Percentiles rank a stretch among this genome's conserved stretches.
Conservation (phyloP, 2,797 vertebrate species). For the Enteromius thamalakanensis region DNA sequence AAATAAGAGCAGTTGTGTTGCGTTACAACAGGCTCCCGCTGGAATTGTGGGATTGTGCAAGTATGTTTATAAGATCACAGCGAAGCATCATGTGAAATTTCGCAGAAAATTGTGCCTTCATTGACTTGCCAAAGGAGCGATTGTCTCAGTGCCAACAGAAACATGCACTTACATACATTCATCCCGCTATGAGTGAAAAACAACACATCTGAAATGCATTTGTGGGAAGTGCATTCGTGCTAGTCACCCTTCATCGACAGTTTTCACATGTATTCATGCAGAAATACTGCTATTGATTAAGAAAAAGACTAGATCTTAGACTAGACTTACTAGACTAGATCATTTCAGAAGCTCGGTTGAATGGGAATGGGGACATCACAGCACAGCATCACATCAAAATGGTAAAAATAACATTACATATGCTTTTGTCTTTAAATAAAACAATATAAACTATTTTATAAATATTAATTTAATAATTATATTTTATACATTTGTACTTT, state of each 20-base stretch:
- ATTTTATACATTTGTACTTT: neutral
- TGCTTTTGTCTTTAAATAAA: neutral
- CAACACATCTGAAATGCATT: conserved; percentile 38
- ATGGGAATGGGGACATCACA: too few species aligned
- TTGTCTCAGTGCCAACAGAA: conserved; percentile 30
- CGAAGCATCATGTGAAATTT: conserved; percentile 48
- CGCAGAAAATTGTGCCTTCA: conserved; percentile 20
- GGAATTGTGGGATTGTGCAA: conserved; percentile 40
- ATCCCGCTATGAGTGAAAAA: conserved; percentile 3
- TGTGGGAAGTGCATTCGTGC: neutral
- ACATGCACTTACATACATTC: conserved; percentile 5
- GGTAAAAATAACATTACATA: neutral
- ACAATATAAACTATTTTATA: neutral
- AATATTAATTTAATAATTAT: neutral
- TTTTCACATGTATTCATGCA: neutral
- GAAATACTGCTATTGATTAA: conserved; percentile 13
- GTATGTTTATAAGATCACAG: conserved; percentile 38
- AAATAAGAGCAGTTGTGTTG: conserved; percentile 33
- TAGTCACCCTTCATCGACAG: neutral
- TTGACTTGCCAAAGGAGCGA: conserved; percentile 31
- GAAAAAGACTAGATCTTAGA: neutral
- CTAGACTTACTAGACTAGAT: neutral
- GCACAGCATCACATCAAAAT: too few species aligned
- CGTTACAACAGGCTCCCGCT: neutral
- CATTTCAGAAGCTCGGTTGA: neutral